Base-by-base conservation (phyloP, 2,113 vertebrate genomes). In the Micromys minutus region DNA sequence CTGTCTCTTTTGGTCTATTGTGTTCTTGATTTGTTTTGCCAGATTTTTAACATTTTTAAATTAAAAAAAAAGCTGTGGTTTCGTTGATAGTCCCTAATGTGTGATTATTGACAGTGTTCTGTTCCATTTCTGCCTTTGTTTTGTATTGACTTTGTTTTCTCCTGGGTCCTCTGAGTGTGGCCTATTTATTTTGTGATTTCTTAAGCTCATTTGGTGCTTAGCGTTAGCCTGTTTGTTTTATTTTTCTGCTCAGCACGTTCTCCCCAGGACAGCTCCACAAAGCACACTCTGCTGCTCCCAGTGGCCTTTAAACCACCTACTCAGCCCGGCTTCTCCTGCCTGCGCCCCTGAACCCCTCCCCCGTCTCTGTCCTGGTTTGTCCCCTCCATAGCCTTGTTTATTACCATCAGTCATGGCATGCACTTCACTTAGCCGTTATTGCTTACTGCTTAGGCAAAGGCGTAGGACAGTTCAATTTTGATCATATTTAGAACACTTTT, bases 101-200 rank as follows among this genome's bases (percentile, higher is more conserved):
- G 3, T 83, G 87, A 87, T 80, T 90, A 75, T 81, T 75, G n/a
- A 67, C 69, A 45, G 36, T 55, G 67, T 69, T 89, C 79, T 61
- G 26, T 52, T 63, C 95, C 85, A 52, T 74, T 92, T 89, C 57
- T 92, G n/a, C 36, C 5, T 91, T 96, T 81, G 34, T 86, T 81
- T 87, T 88, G 80, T 91, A 47, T 77, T 87, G 36, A 1, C 57
- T 67, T 69, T 85, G n/a, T 69, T 87, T 75, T 81, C 77, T 86
- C 93, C 72, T 75, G 29, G 34, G 65, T 71, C 91, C 59, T 76
- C 77, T 26, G 85, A 67, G 7, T 77, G 5, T 94, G 63, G 89
- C 19, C 34, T 87, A 11, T 89, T 74, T 77, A 10, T 89, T 84
- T 88, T 90, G 34, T 94, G 61, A 90, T 63, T 79, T 94, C 47